Evolutionary conservation across 2,888 invertebrate genomes (phyloP), one percentile per base, ranked within the genome.

Genomic region (Ophioninae sp.): DNA sequence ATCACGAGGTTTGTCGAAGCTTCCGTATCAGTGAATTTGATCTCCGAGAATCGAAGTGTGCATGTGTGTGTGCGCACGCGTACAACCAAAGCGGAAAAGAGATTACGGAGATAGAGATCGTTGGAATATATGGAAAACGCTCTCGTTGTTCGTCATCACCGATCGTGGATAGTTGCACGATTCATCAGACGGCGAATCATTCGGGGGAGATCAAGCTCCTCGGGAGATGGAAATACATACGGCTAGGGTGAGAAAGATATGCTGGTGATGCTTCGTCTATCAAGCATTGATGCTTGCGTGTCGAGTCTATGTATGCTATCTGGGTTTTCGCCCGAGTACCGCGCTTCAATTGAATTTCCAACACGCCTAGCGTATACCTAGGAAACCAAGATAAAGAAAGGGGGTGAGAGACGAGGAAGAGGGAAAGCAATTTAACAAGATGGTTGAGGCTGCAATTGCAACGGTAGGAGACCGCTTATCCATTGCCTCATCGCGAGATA

Each of bases 341-440:
- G 65, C 68, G 68, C 50, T 82, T 70, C 82, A 67, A 82, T 83
- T 81, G 77, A 74, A 82, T 83, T 80, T 78, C 67, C 68, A 85
- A 72, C 72, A 74, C 83, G 64, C 50, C 57, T 67, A 61, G 69
- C 23, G 37, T 62, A 64, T 57, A 50, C 21, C 69, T 72, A 70
- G 44, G 17, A 39, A 6, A 21, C 17, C 13, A 7, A 17, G 50
- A 6, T 30, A 57, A 41, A 44, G 64, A n/a, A 68, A 59, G 68
- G 81, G 64, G 56, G 70, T 30, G 50, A 21, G 30, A 62, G 57
- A 41, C 39, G 44, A 76, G 62, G 39, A 23, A 69, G 56, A 56
- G 73, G 21, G 72, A 13, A 59, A 74, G 70, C 67, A 80, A 81
- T 82, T 77, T 81, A 85, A 79, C 81, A 78, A 84, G 72, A 80